These are phyloP conservation scores for Drosophila persimilis DNA, from an alignment of 1,140 invertebrate species.

Conservation along the genomic window DNA sequence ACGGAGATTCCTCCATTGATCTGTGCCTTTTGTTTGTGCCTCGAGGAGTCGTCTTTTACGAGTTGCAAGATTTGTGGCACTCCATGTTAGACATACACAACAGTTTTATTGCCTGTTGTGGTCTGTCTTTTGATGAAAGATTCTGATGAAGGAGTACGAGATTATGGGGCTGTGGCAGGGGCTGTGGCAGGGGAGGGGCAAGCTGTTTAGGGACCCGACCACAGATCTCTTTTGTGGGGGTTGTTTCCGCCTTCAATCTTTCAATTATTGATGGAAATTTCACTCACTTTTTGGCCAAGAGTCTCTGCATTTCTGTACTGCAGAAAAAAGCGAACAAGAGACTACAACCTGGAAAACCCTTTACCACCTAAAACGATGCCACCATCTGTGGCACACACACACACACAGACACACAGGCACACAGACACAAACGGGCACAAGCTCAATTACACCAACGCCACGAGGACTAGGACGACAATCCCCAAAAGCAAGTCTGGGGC, in stretches of 20 bases:
- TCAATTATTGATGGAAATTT: no score
- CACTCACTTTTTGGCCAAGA: no score
- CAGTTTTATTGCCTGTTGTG: no score
- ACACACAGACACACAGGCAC: background rate
- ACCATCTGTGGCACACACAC: conserved; percentile 15
- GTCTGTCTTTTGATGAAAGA: no score
- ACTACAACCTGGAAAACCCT: conserved; percentile 1
- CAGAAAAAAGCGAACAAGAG: no score
- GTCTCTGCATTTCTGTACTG: no score
- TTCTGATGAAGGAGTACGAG: no score
- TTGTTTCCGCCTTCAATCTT: no score
- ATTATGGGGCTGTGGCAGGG: no score
- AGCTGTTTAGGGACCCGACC: no score
- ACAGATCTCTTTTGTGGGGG: no score
- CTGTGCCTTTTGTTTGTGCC: conserved; percentile 45
- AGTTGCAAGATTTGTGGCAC: conserved; percentile 45
- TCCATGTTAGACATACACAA: conserved; percentile 34
- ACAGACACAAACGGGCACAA: conserved; percentile 3
- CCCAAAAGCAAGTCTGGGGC: background rate
- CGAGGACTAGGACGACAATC: conserved; percentile 9
- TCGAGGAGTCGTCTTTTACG: conserved; percentile 49
- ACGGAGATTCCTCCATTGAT: conserved; percentile 50
- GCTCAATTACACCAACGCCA: conserved; percentile 31
- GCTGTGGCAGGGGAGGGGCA: no score
- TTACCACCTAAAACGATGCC: conserved; percentile 4